Evolutionary conservation across 2,797 vertebrate genomes (phyloP).

Genomic region (Phataginus tetradactyla): DNA sequence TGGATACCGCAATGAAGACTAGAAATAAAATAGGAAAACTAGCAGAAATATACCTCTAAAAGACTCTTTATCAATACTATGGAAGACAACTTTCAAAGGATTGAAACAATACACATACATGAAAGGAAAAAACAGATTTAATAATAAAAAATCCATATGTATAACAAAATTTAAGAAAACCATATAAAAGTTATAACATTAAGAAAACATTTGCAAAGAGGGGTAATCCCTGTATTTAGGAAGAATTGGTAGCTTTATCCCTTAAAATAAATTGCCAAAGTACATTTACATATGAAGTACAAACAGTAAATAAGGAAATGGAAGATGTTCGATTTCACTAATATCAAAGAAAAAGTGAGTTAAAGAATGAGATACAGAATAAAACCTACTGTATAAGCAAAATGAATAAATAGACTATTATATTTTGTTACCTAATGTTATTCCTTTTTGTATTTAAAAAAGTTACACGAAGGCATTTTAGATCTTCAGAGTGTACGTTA

Average conservation of each 20-base stretch:
- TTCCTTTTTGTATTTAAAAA: conserved; percentile 15
- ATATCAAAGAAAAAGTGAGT: background rate
- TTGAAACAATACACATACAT: background rate
- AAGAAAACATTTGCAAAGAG: background rate
- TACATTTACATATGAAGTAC: background rate
- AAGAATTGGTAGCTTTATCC: background rate
- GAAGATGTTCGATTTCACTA: background rate
- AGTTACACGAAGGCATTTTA: background rate
- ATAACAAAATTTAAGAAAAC: background rate
- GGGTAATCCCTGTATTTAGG: background rate
- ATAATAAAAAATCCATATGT: background rate
- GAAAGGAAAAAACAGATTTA: background rate
- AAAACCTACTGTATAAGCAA: background rate
- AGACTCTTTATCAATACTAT: background rate
- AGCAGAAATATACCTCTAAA: background rate
- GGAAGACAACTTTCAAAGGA: background rate
- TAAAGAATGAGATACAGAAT: background rate
- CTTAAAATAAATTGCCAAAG: background rate
- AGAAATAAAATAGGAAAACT: background rate
- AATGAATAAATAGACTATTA: background rate
- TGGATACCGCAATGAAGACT: background rate
- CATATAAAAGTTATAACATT: background rate
- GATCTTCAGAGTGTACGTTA: background rate
- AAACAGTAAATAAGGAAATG: background rate
- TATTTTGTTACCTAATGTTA: background rate